phyloP scores from a whole-genome alignment of 2,797 vertebrate species.

The Rhinichthys osculus region DNA sequence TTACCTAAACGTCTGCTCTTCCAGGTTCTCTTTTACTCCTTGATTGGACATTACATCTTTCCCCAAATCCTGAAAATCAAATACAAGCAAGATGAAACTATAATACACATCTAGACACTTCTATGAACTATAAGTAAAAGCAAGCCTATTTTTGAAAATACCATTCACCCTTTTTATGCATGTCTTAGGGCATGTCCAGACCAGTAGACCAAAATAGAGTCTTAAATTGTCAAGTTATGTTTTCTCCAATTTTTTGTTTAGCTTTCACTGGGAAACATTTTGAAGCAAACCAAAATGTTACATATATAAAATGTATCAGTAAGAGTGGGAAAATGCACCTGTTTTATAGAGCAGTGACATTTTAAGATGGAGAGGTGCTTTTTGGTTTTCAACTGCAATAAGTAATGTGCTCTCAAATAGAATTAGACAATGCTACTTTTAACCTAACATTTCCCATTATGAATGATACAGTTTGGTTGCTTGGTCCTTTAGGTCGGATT shows the following conservation, averaged over 20 bases:
- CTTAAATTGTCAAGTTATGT: background rate
- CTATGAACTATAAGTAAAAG: background rate
- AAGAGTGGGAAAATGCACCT: too few species aligned
- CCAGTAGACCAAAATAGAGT: background rate
- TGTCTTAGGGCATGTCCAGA: background rate
- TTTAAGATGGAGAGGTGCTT: background rate
- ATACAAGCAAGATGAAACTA: constrained; percentile 9
- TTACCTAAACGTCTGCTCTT: constrained; percentile 70
- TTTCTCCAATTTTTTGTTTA: background rate
- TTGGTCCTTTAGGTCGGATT: background rate
- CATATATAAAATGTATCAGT: background rate
- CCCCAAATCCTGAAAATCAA: constrained; percentile 64
- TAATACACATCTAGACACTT: background rate
- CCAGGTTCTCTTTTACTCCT: constrained; percentile 66
- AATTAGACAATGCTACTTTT: background rate
- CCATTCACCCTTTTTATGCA: background rate
- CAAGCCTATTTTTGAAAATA: background rate
- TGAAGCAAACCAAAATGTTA: background rate
- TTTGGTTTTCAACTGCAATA: background rate
- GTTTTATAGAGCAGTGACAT: background rate
- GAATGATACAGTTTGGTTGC: background rate
- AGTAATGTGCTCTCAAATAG: background rate
- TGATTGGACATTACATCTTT: constrained; percentile 63
- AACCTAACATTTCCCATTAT: background rate
- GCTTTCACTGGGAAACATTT: background rate